Conservation (phyloP, 2,113 vertebrate species). For the Colius striatus region DNA sequence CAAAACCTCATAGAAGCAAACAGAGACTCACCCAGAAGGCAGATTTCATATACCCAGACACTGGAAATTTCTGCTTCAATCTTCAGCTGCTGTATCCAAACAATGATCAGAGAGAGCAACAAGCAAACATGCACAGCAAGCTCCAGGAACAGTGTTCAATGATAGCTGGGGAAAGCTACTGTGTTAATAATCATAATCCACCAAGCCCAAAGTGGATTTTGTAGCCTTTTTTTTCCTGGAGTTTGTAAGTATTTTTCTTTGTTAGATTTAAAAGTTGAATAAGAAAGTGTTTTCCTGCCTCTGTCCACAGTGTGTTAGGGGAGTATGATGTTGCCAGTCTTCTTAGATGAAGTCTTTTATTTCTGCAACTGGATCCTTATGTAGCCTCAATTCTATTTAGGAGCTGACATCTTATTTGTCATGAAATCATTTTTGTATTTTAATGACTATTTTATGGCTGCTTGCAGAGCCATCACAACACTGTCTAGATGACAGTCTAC, state of each 20-base stretch:
- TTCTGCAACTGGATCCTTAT: conserved; percentile 41
- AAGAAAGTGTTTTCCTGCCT: background rate
- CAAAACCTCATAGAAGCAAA: background rate
- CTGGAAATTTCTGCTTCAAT: background rate
- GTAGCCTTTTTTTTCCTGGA: background rate
- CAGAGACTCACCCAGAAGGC: background rate
- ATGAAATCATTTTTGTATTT: conserved; percentile 20
- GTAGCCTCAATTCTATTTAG: conserved; percentile 44
- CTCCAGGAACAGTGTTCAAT: background rate
- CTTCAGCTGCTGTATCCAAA: conserved; percentile 2
- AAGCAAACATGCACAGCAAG: background rate
- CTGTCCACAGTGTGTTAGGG: background rate
- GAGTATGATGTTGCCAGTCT: background rate
- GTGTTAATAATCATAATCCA: background rate
- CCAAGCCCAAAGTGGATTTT: background rate
- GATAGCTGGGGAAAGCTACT: background rate
- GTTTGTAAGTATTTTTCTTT: background rate
- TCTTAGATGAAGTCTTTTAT: conserved; percentile 48
- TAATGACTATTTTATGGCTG: background rate
- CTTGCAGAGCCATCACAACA: background rate
- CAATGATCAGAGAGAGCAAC: accelerated
- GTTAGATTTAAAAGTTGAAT: background rate
- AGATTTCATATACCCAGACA: background rate
- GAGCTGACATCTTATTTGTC: conserved; percentile 17
- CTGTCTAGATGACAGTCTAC: background rate